Evolutionary conservation across 2,888 invertebrate species (phyloP).

Genomic region (Spilosoma lubricipeda): DNA sequence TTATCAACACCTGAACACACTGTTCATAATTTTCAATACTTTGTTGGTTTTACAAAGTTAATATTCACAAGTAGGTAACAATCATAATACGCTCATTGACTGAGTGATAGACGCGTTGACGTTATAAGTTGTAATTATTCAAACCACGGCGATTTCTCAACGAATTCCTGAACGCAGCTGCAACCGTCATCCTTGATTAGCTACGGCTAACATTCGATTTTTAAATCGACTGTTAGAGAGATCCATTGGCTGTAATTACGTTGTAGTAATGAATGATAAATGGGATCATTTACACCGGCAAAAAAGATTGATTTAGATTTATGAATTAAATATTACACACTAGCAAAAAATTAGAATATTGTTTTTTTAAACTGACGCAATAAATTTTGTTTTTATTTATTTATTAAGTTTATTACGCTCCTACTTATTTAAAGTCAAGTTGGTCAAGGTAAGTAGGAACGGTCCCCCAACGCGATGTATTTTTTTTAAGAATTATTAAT

Average conservation of each 20-base stretch:
- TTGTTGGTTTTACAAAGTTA: slow-evolving; percentile 25
- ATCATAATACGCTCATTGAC: slow-evolving; percentile 47
- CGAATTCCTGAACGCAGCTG: slow-evolving; percentile 83
- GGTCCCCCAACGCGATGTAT: too few relatives aligned
- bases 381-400: not conserved
- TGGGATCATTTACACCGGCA: slow-evolving; percentile 25
- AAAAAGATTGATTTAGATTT: not conserved
- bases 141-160: slow-evolving; percentile 81
- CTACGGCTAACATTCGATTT: slow-evolving; percentile 69
- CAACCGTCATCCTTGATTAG: slow-evolving; percentile 79
- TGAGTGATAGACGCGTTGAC: slow-evolving; percentile 43
- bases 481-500: too few relatives aligned
- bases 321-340: not conserved
- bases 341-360: not conserved
- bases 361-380: not conserved
- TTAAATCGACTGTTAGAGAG: slow-evolving; percentile 58
- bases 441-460: too few relatives aligned
- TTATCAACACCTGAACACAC: not conserved
- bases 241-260: slow-evolving; percentile 43
- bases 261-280: slow-evolving; percentile 31
- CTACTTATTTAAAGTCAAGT: too few relatives aligned
- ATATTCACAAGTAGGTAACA: slow-evolving; percentile 44
- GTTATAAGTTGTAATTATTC: slow-evolving; percentile 70
- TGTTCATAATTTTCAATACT: slow-evolving; percentile 1
- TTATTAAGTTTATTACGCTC: too few relatives aligned